A percentile compares a stretch with the other conserved stretches of the same genome.
These are phyloP conservation scores for Archilochus colubris DNA, from an alignment of 2,113 vertebrate genomes.

Conservation along the genomic window DNA sequence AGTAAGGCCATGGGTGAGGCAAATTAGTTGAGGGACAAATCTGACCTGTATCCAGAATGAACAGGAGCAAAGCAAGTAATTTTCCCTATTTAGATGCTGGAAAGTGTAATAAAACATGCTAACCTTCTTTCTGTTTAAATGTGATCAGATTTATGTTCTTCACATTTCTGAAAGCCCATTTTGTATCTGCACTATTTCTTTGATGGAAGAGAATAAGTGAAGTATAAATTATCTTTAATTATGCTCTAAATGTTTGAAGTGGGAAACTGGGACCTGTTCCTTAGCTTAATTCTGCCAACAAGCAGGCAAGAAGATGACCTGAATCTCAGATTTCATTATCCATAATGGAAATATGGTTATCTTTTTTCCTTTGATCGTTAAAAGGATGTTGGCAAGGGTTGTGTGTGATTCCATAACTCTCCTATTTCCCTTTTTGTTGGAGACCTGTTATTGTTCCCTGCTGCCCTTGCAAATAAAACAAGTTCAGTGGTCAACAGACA, in stretches of 20 bases:
- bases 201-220: neutral
- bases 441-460: constrained; percentile 1
- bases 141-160: neutral
- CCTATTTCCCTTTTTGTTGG: constrained; percentile 26
- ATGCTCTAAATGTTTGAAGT: neutral
- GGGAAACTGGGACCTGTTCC: neutral
- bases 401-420: neutral
- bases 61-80: constrained; percentile 1
- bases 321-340: neutral
- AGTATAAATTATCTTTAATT: neutral
- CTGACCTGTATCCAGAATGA: constrained; percentile 29
- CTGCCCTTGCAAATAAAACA: constrained; percentile 4
- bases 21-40: neutral
- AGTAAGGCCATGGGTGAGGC: neutral
- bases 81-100: constrained; percentile 26
- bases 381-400: neutral
- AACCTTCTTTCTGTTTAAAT: neutral
- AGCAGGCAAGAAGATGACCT: neutral
- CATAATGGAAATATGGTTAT: constrained; percentile 5
- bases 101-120: neutral
- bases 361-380: constrained; percentile 3
- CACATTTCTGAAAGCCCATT: neutral
- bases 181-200: neutral
- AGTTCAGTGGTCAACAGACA: neutral
- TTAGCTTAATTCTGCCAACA: neutral